phyloP scores from a whole-genome alignment of 2,113 vertebrate species.

The Turnix velox region DNA sequence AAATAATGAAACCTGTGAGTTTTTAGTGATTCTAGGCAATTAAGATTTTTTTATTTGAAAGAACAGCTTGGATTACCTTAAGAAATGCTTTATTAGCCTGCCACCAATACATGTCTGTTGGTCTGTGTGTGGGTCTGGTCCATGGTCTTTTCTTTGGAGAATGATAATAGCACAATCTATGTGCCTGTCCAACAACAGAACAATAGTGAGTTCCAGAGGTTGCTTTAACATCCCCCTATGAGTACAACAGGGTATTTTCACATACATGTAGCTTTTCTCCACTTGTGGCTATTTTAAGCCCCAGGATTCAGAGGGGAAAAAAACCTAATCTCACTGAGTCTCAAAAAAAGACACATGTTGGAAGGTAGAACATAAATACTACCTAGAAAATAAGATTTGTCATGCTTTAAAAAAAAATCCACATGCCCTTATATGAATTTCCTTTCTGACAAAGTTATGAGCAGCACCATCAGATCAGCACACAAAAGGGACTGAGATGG shows the following conservation, averaged over 20 bases:
- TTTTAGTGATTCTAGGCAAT: background rate
- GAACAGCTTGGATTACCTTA: background rate
- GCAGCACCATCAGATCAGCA: background rate
- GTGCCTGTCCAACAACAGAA: background rate
- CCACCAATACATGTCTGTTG: accelerated
- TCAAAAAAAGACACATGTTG: background rate
- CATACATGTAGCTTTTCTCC: background rate
- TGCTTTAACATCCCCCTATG: background rate
- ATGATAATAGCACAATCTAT: background rate
- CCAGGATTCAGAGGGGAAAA: background rate
- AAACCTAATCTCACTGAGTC: background rate
- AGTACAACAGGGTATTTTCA: background rate
- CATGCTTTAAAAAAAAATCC: background rate
- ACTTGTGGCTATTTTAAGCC: background rate
- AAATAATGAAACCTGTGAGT: background rate
- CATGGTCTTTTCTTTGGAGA: background rate
- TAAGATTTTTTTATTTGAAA: background rate
- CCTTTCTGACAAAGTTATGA: background rate
- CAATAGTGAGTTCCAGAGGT: background rate
- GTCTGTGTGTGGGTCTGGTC: background rate
- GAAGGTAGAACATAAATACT: background rate
- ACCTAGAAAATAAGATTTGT: background rate
- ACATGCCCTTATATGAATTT: background rate
- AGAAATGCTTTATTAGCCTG: background rate
- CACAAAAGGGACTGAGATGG: accelerated